Percentiles rank a stretch among this genome's conserved stretches.
These are phyloP conservation scores for Xylocampa areola DNA, from an alignment of 2,888 invertebrate genomes.

Conservation along the genomic window DNA sequence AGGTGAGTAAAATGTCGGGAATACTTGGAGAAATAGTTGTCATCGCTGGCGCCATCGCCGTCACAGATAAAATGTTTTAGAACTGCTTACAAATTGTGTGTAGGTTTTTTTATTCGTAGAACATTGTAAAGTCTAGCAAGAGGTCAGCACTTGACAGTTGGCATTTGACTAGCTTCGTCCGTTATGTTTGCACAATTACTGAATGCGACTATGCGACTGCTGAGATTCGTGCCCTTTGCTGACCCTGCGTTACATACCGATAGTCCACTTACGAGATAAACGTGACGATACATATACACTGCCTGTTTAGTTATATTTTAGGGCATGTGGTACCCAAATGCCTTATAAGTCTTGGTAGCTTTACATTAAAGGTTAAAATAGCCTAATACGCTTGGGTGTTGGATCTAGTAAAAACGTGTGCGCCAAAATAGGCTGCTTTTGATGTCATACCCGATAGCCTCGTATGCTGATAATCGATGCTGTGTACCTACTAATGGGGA, in stretches of 20 bases:
- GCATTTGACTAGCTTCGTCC: constrained; percentile 36
- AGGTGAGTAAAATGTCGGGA: constrained; percentile 31
- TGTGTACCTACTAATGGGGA: constrained; percentile 14
- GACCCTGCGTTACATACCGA: constrained; percentile 51
- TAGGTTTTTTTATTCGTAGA: constrained; percentile 33
- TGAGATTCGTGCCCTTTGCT: constrained; percentile 50
- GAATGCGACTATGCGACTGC: constrained; percentile 49
- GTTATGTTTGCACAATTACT: constrained; percentile 57
- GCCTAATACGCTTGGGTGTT: background rate
- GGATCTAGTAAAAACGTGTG: background rate
- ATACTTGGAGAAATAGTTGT: constrained; percentile 34
- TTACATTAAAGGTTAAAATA: background rate
- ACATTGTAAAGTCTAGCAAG: constrained; percentile 33
- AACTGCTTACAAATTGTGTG: constrained; percentile 16
- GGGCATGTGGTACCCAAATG: constrained; percentile 5
- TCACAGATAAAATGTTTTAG: constrained; percentile 25
- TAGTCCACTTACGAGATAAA: constrained; percentile 43
- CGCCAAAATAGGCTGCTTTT: background rate
- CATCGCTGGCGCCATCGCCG: constrained; percentile 19
- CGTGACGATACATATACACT: constrained; percentile 34
- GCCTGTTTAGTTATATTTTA: constrained; percentile 12
- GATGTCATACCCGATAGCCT: background rate
- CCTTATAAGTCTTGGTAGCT: background rate
- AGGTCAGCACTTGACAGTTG: constrained; percentile 40
- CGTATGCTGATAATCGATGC: background rate